phyloP scores from a whole-genome alignment of 1,140 invertebrate genomes.

The Euschistus heros region DNA sequence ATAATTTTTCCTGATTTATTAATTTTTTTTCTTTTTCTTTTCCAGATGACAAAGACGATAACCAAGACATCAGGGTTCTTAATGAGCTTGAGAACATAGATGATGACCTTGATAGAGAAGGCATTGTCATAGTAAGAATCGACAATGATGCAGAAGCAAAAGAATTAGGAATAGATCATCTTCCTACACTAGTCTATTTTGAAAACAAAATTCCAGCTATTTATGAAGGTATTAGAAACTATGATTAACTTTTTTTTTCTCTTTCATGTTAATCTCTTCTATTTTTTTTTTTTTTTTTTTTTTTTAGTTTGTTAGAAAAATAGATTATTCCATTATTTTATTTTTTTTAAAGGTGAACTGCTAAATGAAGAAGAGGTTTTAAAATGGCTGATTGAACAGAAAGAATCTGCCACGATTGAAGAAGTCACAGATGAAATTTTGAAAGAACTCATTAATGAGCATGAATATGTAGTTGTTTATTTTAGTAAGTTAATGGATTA shows the following conservation, averaged over 20 bases:
- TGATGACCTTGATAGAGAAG: conserved; percentile 81
- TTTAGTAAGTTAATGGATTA: conserved; percentile 52
- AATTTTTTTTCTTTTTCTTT: conserved; percentile 22
- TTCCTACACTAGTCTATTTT: conserved; percentile 80
- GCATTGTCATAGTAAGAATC: conserved; percentile 79
- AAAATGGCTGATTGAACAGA: conserved; percentile 81
- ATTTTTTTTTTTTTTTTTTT: not conserved
- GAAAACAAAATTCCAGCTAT: conserved; percentile 84
- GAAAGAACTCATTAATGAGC: conserved; percentile 72
- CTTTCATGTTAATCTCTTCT: not conserved
- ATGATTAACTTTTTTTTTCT: not conserved
- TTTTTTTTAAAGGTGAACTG: conserved; percentile 50
- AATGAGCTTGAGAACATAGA: conserved; percentile 89
- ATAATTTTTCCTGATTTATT: no score
- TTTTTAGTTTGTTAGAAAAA: not conserved
- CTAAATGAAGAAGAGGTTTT: conserved; percentile 86
- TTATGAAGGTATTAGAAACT: conserved; percentile 53
- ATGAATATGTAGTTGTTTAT: conserved; percentile 88
- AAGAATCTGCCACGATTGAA: conserved; percentile 84
- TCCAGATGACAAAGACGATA: conserved; percentile 79
- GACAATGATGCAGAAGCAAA: conserved; percentile 80
- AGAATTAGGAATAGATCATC: conserved; percentile 80
- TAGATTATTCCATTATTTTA: not conserved
- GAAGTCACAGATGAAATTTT: conserved; percentile 90
- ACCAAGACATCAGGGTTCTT: conserved; percentile 74